These are phyloP conservation scores for Porphyrio hochstetteri DNA, from an alignment of 2,113 vertebrate species.

Conservation along the genomic window DNA sequence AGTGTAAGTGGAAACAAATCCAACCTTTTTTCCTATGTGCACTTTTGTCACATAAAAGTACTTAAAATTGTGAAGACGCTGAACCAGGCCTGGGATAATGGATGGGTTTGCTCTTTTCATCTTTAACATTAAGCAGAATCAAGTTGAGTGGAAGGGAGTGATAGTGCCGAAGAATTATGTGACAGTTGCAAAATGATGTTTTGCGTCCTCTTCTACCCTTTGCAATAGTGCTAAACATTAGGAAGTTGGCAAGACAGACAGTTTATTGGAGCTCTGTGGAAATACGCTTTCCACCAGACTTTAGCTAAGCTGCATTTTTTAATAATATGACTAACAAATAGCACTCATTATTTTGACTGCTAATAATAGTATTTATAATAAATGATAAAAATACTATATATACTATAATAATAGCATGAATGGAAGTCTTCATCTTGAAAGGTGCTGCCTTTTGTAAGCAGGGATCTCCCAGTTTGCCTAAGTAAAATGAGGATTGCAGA, in stretches of 20 bases:
- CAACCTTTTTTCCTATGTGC: neutral
- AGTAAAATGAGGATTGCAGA: neutral
- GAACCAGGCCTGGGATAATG: neutral
- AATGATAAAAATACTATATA: neutral
- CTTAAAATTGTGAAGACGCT: neutral
- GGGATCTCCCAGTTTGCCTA: neutral
- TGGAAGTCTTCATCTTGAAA: neutral
- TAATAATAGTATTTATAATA: neutral
- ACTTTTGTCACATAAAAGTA: neutral
- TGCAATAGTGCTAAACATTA: neutral
- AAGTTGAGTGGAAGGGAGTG: neutral
- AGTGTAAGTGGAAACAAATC: neutral
- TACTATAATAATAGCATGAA: neutral
- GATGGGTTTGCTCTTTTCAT: neutral
- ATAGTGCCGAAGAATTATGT: neutral
- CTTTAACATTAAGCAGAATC: neutral
- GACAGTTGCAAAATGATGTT: neutral
- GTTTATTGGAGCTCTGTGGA: neutral
- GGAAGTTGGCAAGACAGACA: neutral
- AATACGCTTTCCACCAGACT: neutral
- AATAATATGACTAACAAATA: neutral
- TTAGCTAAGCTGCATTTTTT: neutral
- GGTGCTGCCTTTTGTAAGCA: neutral
- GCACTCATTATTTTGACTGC: accelerated
- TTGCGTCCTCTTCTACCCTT: neutral